phyloP scores from a whole-genome alignment of 2,797 vertebrate genomes.

The Pampus argenteus region DNA sequence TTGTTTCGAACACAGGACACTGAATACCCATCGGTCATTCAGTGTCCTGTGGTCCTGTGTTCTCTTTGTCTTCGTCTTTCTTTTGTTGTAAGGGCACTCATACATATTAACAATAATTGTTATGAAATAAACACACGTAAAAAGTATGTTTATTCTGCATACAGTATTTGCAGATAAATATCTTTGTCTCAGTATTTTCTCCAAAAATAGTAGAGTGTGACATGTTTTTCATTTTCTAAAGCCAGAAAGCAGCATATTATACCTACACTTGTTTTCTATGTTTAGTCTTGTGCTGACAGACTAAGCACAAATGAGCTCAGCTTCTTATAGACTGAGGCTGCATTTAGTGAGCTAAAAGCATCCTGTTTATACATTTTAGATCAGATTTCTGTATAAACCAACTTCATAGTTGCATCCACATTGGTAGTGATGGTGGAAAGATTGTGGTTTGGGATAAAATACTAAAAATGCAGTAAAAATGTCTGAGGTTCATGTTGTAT shows the following conservation, averaged over 20 bases:
- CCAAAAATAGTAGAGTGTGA: neutral
- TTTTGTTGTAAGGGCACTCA: slow-evolving; percentile 14
- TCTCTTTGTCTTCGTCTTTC: slow-evolving; percentile 2
- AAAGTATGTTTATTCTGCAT: neutral
- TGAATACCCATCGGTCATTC: neutral
- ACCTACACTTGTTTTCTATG: neutral
- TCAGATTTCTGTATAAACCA: neutral
- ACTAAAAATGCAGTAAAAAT: no score
- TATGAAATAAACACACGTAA: neutral
- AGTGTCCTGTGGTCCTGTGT: neutral
- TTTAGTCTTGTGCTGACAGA: neutral
- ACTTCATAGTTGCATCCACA: no score
- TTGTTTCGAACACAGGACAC: no score
- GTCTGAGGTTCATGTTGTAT: no score
- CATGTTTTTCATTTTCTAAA: slow-evolving; percentile 9
- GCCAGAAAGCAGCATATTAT: slow-evolving; percentile 4
- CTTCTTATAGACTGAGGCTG: neutral
- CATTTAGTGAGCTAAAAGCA: neutral
- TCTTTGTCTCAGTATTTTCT: neutral
- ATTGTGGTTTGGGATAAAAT: no score
- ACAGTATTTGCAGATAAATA: neutral
- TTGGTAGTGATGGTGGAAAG: no score
- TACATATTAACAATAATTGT: slow-evolving; percentile 7
- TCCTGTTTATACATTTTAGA: neutral
- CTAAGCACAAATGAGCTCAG: neutral